Conservation (phyloP, 2,888 invertebrate species). For the Julus scanicus region DNA sequence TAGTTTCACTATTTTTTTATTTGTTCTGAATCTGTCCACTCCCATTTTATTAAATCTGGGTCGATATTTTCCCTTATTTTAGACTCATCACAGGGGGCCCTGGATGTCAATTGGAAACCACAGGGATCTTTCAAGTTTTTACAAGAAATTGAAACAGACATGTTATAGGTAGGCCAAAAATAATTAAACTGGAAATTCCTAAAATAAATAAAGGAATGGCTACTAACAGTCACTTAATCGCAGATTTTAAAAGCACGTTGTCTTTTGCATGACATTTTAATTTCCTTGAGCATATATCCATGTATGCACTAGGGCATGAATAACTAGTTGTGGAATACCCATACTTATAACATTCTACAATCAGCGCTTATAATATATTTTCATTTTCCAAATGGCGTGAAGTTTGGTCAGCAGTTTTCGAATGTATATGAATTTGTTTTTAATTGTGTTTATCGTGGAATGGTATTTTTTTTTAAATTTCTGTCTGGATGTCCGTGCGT, state of each 20-base stretch:
- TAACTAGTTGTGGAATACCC: not conserved
- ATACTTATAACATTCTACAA: not conserved
- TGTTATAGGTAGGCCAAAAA: slow-evolving; percentile 58
- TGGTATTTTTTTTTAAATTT: not conserved
- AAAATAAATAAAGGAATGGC: not conserved
- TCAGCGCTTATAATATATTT: too few relatives aligned
- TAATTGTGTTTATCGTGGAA: not conserved
- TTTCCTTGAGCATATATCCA: not conserved
- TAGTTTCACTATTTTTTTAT: not conserved
- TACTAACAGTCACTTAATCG: not conserved
- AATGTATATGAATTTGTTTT: not conserved
- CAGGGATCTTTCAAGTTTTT: slow-evolving; percentile 59
- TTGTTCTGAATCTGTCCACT: not conserved
- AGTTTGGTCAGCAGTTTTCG: too few relatives aligned
- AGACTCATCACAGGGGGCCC: slow-evolving; percentile 46
- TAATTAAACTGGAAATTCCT: not conserved
- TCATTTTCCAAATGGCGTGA: too few relatives aligned
- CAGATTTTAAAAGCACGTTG: not conserved
- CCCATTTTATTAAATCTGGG: not conserved
- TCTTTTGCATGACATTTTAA: not conserved
- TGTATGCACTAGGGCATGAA: not conserved
- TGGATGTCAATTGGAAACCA: slow-evolving; percentile 59
- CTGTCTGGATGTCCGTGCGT: not conserved
- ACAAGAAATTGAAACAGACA: slow-evolving; percentile 59
- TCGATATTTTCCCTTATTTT: slow-evolving; percentile 17